Evolutionary conservation across 2,113 vertebrate species (phyloP).

Genomic region (Atherinomorus stipes): DNA sequence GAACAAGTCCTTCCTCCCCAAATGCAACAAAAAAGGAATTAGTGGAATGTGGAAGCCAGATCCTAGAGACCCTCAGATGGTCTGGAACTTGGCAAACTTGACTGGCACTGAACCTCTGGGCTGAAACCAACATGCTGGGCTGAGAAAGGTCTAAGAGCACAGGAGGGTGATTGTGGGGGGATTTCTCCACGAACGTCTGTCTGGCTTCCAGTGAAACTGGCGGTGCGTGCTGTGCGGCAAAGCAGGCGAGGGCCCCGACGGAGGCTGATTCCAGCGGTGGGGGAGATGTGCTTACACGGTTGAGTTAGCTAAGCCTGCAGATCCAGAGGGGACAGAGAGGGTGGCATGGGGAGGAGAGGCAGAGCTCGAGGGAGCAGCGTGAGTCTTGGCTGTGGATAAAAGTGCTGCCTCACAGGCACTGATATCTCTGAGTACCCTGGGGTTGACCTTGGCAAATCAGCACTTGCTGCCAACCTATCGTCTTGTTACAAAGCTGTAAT

Average conservation of each 20-base stretch:
- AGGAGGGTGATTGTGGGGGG: slow-evolving; percentile 39
- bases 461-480: slow-evolving; percentile 51
- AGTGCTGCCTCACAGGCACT: slow-evolving; percentile 61
- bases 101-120: slow-evolving; percentile 62
- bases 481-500: slow-evolving; percentile 44
- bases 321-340: slow-evolving; percentile 71
- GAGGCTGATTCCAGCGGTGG: slow-evolving; percentile 62
- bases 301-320: slow-evolving; percentile 78
- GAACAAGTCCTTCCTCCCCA: slow-evolving; percentile 42
- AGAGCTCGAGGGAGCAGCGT: slow-evolving; percentile 68
- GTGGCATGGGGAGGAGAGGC: slow-evolving; percentile 57
- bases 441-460: slow-evolving; percentile 75
- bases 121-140: slow-evolving; percentile 43
- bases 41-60: slow-evolving; percentile 41
- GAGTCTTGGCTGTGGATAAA: slow-evolving; percentile 74
- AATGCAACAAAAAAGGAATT: slow-evolving; percentile 27
- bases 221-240: slow-evolving; percentile 57
- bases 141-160: slow-evolving; percentile 43
- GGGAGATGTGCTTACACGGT: slow-evolving; percentile 75
- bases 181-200: slow-evolving; percentile 61
- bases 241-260: slow-evolving; percentile 57
- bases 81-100: slow-evolving; percentile 52
- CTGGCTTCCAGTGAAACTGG: slow-evolving; percentile 66
- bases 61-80: slow-evolving; percentile 15
- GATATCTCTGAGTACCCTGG: slow-evolving; percentile 71